Evolutionary conservation across 2,888 invertebrate species (phyloP), one percentile per base, ranked within the genome.

Genomic region (Lycia hirtaria): DNA sequence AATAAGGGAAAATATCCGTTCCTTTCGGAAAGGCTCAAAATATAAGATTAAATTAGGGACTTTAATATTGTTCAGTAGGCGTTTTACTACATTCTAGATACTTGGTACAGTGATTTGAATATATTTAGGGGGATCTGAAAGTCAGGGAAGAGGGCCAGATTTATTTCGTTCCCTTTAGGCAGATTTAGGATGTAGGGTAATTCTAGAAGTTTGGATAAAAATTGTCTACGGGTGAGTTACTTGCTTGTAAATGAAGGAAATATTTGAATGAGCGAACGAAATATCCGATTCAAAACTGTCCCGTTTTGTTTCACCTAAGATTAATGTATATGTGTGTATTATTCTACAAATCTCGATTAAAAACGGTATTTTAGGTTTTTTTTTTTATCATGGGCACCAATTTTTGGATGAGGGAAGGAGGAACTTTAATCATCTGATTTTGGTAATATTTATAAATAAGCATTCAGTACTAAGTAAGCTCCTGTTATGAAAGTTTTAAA

Each of bases 21-120:
- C 35, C 32, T 50, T 37, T 38, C 28, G 3, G 28, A 30, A 15
- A 17, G 28, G 50, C 14, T 38, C 28, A 20, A 50, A 40, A 50
- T 30, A 30, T 28, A 38, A 50, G 40, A 50, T 40, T 20, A 40
- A 40, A 40, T 50, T 40, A 40, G 32, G 32, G 40, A 22, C 50
- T 50, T 49, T 49, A 45, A n/a, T 33, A 14, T 38, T 30, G 32
- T 48, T 45, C 30, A 26, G 35, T 14, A 22, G 45, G n/a, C 12
- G 30, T 9, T 37, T 38, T 45, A 45, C 20, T 5, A 12, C 28
- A 38, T 28, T 35, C 47, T 33, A 15, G 47, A 15, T 33, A 14
- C 22, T 22, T 47, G 15, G 14, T 20, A 33, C 19, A 19, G 44
- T 44, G 12, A 32, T 45, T 45, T 45, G 17, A 35, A 37, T 15